phyloP scores from a whole-genome alignment of 2,797 vertebrate species.

The Cuniculus paca region DNA sequence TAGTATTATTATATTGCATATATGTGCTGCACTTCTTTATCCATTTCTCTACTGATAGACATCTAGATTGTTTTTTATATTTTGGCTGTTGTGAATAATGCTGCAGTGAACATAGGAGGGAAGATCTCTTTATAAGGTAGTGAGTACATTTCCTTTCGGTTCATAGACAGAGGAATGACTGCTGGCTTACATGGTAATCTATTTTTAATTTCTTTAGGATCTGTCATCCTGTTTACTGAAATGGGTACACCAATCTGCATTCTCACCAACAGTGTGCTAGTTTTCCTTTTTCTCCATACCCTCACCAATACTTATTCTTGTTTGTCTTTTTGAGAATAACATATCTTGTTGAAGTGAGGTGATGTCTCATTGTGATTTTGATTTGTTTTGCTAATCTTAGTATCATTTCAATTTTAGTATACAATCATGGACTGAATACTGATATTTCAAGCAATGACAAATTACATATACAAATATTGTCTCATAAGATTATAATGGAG shows the following conservation, averaged over 20 bases:
- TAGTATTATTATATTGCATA: not conserved
- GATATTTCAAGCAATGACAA: not conserved
- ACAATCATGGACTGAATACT: not conserved
- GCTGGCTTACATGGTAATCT: not conserved
- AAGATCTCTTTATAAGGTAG: not conserved
- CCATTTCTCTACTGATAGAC: not conserved
- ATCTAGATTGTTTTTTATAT: not conserved
- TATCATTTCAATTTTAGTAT: not conserved
- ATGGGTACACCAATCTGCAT: not conserved
- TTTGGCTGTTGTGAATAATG: not conserved
- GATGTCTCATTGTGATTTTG: not conserved
- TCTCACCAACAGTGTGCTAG: not conserved
- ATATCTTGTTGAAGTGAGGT: not conserved
- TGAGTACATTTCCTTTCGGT: not conserved
- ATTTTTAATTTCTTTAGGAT: not conserved
- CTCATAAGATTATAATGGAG: not conserved
- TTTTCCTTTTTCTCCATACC: not conserved
- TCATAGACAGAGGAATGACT: not conserved
- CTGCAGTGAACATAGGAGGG: not conserved
- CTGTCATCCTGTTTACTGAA: not conserved
- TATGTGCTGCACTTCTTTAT: not conserved
- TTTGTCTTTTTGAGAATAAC: not conserved
- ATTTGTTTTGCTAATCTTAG: not conserved
- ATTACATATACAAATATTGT: not conserved
- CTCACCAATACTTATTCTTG: not conserved